phyloP scores from a whole-genome alignment of 2,888 invertebrate species.

The Neoscelio sp. region DNA sequence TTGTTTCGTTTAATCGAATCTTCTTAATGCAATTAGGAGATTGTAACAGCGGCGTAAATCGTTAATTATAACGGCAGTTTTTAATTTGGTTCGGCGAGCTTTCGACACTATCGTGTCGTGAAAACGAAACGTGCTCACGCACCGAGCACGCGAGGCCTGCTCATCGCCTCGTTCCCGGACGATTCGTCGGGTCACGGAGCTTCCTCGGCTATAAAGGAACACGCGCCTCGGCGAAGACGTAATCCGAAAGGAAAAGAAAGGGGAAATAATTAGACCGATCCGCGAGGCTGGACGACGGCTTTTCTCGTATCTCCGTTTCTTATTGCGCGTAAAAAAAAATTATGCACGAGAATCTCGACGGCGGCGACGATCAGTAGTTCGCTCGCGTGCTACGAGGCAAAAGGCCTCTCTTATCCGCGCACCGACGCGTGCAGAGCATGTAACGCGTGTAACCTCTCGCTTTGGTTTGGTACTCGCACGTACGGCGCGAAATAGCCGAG shows the following conservation, averaged over 20 bases:
- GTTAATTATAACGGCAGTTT: conserved; percentile 19
- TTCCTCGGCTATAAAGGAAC: conserved; percentile 34
- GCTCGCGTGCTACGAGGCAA: conserved; percentile 44
- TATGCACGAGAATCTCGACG: conserved; percentile 5
- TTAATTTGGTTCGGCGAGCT: conserved; percentile 24
- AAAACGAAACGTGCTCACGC: conserved; percentile 42
- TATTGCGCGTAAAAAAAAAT: conserved; percentile 1
- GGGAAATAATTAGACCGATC: conserved; percentile 71
- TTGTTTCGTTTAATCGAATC: too few species aligned
- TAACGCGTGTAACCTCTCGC: conserved; percentile 57
- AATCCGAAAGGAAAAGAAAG: conserved; percentile 67
- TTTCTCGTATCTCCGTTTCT: conserved; percentile 1
- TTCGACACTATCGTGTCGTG: conserved; percentile 28
- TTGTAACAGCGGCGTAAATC: conserved; percentile 17
- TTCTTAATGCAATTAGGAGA: too few species aligned
- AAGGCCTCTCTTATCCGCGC: conserved; percentile 53
- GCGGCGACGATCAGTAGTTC: conserved; percentile 31
- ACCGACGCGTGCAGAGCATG: conserved; percentile 54
- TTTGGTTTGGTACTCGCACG: conserved; percentile 36
- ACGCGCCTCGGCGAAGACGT: conserved; percentile 72
- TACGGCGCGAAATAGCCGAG: conserved; percentile 13
- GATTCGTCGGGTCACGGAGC: conserved; percentile 38
- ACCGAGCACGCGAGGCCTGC: conserved; percentile 27
- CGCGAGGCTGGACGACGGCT: conserved; percentile 30
- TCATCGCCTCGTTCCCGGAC: conserved; percentile 34